Base-by-base conservation (phyloP, 64 coral and sea anemone species). In the Cladopsammia gracilis region DNA sequence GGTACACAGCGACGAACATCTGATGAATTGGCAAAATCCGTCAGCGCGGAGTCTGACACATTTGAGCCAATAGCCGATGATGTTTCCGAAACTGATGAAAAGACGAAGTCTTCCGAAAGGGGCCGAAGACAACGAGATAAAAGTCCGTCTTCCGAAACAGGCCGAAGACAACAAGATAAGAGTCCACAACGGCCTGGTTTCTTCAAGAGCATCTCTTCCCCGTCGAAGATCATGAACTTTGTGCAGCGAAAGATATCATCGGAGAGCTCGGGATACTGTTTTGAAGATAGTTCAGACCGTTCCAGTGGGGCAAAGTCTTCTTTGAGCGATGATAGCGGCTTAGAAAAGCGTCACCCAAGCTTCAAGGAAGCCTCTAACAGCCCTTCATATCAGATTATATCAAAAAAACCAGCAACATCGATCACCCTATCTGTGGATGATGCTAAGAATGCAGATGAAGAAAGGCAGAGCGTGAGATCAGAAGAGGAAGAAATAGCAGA, bases 161-260 rank as follows among this genome's bases (percentile, higher is more conserved):
- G 44, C 14, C 43, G 59, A 61, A 8, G 4, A 10, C 13, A 64
- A 26, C 18, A 19, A 15, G 60, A 51, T 4, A 18, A 68, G 47
- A 83, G 18, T 47, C 44, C 62, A 68, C 50, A 5, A n/a, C 60
- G 80, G n/a, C 80, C 80, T 22, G 13, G 19, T 49, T 84, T 49
- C 19, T 66, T 51, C 43, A 84, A 84, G 7, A 84, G 80, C 62
- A 68, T 67, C 64, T 84, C 80, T 23, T 84, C 80, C 49, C 80
- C 80, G 1, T 84, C 80, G 16, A 84, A 84, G 45, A 67, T 84
- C 20, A 46, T 67, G 13, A 68, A 84, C 44, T 84, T 50, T 84
- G 62, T 84, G 46, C 44, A 49, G 44, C 19, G 19, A 15, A 47
- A 51, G 19, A 48, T 49, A 19, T 84, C 80, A 9, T 5, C 62